Base-by-base conservation (phyloP, 2,113 vertebrate genomes). In the Gallinago paraguaiae region DNA sequence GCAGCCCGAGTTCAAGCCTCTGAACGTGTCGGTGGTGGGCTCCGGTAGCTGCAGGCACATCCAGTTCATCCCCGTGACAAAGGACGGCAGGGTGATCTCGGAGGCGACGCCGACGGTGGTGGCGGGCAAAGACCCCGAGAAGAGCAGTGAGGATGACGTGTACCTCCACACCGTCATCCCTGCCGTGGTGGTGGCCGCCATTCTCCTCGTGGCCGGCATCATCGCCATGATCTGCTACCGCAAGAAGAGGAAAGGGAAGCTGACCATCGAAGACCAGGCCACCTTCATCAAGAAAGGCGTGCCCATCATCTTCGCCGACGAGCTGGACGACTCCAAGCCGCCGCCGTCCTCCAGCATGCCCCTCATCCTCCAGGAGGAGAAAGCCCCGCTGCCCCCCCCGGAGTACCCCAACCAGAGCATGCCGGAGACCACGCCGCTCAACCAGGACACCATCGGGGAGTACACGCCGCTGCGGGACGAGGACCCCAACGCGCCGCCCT, bases 241-340 rank as follows among this genome's bases (percentile, higher is more conserved):
- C 63, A 99, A 99, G 97, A 99, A 99, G 94, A 98, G 99, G 92
- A 99, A 98, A 97, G 99, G 99, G 65, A 99, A 99, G 94, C 98
- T 99, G 96, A 99, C 98, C 45, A 99, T 99, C 2, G 99, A 99
- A 97, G 99, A 99, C 96, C 99, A 99, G 97, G 99, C 99, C 80
- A 99, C 99, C 53, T 99, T 99, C 96, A 99, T 99, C 89, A 99
- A 99, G 98, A 99, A 99, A 48, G 99, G 99, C 0, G 99, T 99
- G 85, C 99, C 99, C 24, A 99, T 99, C 76, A 99, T 99, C 97
- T 99, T 99, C 7, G 99, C 99, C 0, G 99, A 99, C 0, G 99
- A 99, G 97, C 97, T 99, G 71, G 99, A 99, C 1, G 99, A 99
- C 97, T 99, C 99, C 79, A 99, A 99, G 96, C 99, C 99, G 1